Base-by-base conservation (phyloP, 2,113 vertebrate species). In the Thinocorus orbignyianus region DNA sequence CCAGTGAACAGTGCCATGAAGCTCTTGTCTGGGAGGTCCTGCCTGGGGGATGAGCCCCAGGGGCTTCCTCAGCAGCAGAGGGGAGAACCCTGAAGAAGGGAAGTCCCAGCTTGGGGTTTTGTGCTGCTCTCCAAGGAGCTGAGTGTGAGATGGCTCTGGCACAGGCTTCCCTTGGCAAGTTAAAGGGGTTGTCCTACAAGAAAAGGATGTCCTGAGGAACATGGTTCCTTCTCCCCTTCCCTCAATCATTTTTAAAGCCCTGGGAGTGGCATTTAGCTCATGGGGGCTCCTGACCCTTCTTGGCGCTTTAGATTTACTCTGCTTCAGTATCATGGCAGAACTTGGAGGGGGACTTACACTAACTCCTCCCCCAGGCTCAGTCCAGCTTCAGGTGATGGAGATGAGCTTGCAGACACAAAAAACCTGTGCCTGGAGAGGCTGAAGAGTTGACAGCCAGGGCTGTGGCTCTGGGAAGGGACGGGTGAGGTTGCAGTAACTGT, bases 1-100 rank as follows among this genome's bases (percentile, higher is more conserved):
- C 22, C 13, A 11, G 31, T 22, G 41, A 41, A 12, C 19, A 7
- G 13, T 0, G 0, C 7, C 0, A 3, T 48, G 51, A 74, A 66
- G 10, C 37, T 28, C 58, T 17, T 25, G 9, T 13, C 35, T 68
- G 52, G 52, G 54, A 49, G 25, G 20, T 57, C 28, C 78, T 42
- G 44, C 44, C 30, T 39, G 55, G 35, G 24, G 61, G 41, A 13
- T 10, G 13, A 92, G 17, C 44, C 71, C 61, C 18, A 6, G 71
- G 37, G 42, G 13, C 76, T 82, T 76, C 58, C 33, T 37, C 5
- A 13, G 39, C 3, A 9, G 28, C 37, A 23, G 6, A 57, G 17
- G 42, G 33, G 73, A 23, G 64, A 69, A 26, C 39, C 20, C 11
- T 7, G 64, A 35, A 5, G 51, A n/a, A 49, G 70, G 42, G 48